Conservation (phyloP, 2,888 invertebrate genomes). For the Aleiodes testaceus region DNA sequence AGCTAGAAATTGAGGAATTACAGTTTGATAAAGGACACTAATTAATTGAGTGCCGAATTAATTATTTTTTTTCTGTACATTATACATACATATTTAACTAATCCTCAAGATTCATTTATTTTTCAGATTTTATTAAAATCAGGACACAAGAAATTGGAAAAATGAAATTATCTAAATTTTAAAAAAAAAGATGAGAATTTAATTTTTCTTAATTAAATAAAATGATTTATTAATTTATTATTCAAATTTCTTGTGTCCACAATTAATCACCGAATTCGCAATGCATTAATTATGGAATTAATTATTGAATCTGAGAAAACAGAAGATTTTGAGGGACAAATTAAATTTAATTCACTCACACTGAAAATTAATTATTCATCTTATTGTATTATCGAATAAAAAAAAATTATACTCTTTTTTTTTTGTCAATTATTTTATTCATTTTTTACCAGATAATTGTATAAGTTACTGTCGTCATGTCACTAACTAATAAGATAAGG, state of each 20-base stretch:
- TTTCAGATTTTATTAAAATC: not conserved
- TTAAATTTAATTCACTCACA: not conserved
- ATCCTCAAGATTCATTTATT: conserved; percentile 8
- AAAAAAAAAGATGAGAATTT: not conserved
- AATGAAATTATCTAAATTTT: not conserved
- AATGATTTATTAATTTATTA: not conserved
- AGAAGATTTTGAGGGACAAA: not conserved
- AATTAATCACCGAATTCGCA: conserved; percentile 28
- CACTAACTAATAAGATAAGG: conserved; percentile 66
- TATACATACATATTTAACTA: conserved; percentile 30
- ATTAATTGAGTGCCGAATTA: conserved; percentile 30
- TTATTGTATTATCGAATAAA: conserved; percentile 32
- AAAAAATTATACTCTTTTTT: conserved; percentile 35
- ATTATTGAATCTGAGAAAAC: not conserved
- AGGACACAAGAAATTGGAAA: not conserved
- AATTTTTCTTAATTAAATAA: not conserved
- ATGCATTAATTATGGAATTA: conserved; percentile 10
- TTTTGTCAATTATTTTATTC: conserved; percentile 62
- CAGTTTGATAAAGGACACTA: conserved; percentile 41
- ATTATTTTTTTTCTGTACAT: conserved; percentile 33
- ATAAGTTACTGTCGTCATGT: conserved; percentile 69
- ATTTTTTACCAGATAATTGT: conserved; percentile 66
- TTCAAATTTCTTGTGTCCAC: not conserved
- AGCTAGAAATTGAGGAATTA: conserved; percentile 42
- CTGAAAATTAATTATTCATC: not conserved